Base-by-base conservation (phyloP, 1,140 invertebrate species). In the Eufriesea mexicana region DNA sequence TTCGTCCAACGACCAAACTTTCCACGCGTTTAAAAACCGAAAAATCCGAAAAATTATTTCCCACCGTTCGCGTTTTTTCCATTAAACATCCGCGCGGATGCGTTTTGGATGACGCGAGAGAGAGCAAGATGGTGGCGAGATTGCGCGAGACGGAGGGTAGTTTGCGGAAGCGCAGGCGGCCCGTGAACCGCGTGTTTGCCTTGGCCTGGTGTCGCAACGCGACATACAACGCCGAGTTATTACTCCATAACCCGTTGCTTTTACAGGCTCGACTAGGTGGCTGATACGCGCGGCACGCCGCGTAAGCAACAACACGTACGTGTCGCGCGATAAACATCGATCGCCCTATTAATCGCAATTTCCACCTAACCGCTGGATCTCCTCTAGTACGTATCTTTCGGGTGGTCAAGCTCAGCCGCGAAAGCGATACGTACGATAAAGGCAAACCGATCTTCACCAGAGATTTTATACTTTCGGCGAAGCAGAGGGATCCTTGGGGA, bases 231-330 rank as follows among this genome's bases (percentile, higher is more conserved):
- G 54, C 7, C 51, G 74, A 82, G 82, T 89, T 89, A 88, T 88
- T 89, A 86, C 86, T 86, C 81, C 77, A 86, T 87, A 89, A 87
- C 82, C 78, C 86, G 79, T 84, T 84, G 84, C 84, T 87, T 89
- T 89, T 89, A 88, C 71, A 72, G 71, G 67, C 66, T 18, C 70
- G 25, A 23, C 76, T 70, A 84, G 74, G 78, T 84, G 81, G 67
- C 28, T 55, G 28, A 42, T 67, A 82, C 72, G 74, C 59, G 64
- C 59, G 64, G 9, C 54, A 66, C 78, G 77, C 5, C 47, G 80
- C 74, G 79, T 81, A 79, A 89, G 83, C 80, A 85, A 71, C 80
- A 85, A 75, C 81, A 70, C 47, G 47, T 72, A 81, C 12, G 74
- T 70, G 51, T 47, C 61, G 77, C 51, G 61, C 68, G 83, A 85